Conservation (phyloP, 1,140 invertebrate genomes). For the Achatina immaculata region DNA sequence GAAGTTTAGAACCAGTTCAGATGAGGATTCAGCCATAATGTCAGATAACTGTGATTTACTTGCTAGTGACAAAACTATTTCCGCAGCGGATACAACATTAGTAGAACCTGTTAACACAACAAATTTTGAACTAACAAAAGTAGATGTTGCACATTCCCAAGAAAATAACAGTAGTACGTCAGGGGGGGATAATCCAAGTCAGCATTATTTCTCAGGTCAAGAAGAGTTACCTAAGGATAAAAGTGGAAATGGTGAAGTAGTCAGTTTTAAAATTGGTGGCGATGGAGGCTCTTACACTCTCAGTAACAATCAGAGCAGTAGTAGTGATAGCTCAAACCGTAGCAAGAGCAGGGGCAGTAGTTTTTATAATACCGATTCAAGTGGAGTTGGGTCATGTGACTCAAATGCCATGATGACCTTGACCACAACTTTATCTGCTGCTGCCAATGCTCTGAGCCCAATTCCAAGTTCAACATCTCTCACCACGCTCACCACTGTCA, state of each 20-base stretch:
- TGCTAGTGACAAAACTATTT: slow-evolving; percentile 7
- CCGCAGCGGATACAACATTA: background rate
- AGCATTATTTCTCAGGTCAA: background rate
- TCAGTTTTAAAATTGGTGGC: slow-evolving; percentile 38
- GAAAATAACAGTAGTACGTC: background rate
- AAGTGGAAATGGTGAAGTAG: slow-evolving; percentile 44
- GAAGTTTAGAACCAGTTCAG: slow-evolving; percentile 32
- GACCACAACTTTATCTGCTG: background rate
- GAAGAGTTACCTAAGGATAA: slow-evolving; percentile 22
- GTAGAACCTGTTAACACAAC: background rate
- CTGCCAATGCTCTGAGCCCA: slow-evolving; percentile 12
- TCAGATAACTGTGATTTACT: slow-evolving; percentile 39
- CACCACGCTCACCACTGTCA: slow-evolving; percentile 57
- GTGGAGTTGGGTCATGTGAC: slow-evolving; percentile 83
- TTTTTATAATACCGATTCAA: slow-evolving; percentile 80
- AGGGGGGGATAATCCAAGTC: background rate
- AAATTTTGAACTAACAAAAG: background rate
- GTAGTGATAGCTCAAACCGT: slow-evolving; percentile 62
- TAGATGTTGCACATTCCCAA: background rate
- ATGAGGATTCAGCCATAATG: slow-evolving; percentile 33
- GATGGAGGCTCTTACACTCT: slow-evolving; percentile 1
- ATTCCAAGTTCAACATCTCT: slow-evolving; percentile 42
- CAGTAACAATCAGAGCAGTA: slow-evolving; percentile 53
- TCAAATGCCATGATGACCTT: slow-evolving; percentile 76
- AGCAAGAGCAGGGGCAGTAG: slow-evolving; percentile 70